Evolutionary conservation across 2,797 vertebrate species (phyloP), one percentile per base, ranked within the genome.

Genomic region (Cyclura pinguis): DNA sequence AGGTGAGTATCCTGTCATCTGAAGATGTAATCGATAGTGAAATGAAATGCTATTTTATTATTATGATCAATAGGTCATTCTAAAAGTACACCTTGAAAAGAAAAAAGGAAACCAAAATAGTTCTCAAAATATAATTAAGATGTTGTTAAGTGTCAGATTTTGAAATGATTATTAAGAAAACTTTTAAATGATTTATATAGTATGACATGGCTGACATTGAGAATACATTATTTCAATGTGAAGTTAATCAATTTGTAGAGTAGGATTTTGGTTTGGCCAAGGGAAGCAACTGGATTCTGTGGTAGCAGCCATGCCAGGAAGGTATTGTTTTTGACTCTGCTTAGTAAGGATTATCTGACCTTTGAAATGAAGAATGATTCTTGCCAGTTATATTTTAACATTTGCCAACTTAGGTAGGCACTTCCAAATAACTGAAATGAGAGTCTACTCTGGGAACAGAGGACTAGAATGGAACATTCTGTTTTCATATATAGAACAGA

Each of bases 31-130:
- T 92, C 84, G 88, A 57, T 93, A 82, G 90, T 93, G 84, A 85
- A 95, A 94, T 87, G 91, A 93, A 72, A 89, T 93, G 91, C 91
- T 89, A 91, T 89, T 85, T 81, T 80, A 80, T 81, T 89, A 85
- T 92, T 84, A 38, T 24, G 94, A 94, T 94, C 93, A 92, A 93
- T 94, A 93, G 76, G 82, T 93, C 89, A 92, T 90, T 94, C 22
- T 91, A 89, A 94, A 93, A 90, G 93, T 92, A 90, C 72, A 84
- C 38, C 1, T 1, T 89, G 57, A 76, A 42, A 47, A 47, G 42
- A 55, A 90, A 94, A 94, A 64, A 57, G 20, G 92, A 92, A 80
- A 57, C 88, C 18, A 13, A 76, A 92, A 89, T 94, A 35, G 55
- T 50, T 84, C 55, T 92, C 78, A 90, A 88, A 84, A 92, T 57